These are phyloP conservation scores for Thymelicus acteon DNA, from an alignment of 2,888 invertebrate species.

Conservation along the genomic window DNA sequence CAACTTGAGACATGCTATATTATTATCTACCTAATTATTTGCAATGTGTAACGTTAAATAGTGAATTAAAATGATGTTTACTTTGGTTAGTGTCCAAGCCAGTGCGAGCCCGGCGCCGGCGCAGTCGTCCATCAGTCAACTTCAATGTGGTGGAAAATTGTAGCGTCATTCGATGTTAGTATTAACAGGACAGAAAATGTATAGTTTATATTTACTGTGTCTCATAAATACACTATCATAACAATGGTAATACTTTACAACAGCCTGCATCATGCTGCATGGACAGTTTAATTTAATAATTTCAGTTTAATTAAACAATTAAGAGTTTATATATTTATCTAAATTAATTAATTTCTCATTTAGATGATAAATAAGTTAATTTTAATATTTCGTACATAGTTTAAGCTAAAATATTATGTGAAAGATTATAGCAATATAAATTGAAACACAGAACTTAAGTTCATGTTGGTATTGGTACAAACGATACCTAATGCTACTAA, in stretches of 20 bases:
- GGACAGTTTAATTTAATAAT: no score
- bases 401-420: no score
- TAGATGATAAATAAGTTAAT: no score
- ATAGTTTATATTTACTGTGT: neutral
- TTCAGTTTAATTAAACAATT: no score
- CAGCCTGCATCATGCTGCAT: no score
- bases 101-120: neutral
- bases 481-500: neutral
- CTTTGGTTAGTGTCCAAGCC: constrained; percentile 8
- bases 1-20: no score
- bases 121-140: neutral
- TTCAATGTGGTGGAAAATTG: constrained; percentile 22
- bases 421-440: no score
- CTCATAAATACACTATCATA: no score
- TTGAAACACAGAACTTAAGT: neutral
- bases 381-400: no score
- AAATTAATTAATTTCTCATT: no score
- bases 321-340: no score
- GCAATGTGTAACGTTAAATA: neutral
- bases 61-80: neutral
- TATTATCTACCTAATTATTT: neutral
- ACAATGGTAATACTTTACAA: no score
- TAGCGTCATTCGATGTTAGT: constrained; percentile 11
- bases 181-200: neutral
- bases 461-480: neutral